A percentile compares a stretch with the other conserved stretches of the same genome.
These are phyloP conservation scores for Forbesichthys papilliferus DNA, from an alignment of 2,113 vertebrate species.

Conservation along the genomic window DNA sequence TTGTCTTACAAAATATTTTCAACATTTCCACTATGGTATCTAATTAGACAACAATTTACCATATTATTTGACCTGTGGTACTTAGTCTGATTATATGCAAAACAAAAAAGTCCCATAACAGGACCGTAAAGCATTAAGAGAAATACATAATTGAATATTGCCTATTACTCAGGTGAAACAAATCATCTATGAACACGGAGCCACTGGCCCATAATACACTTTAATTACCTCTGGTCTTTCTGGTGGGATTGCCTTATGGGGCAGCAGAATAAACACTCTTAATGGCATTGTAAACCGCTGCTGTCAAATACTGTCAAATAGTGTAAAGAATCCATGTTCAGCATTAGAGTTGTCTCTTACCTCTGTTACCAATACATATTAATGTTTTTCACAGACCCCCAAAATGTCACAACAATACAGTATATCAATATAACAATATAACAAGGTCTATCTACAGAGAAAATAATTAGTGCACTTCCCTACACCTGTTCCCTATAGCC, in stretches of 20 bases:
- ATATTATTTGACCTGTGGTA: slow-evolving; percentile 16
- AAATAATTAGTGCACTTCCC: too few species aligned
- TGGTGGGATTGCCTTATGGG: neutral
- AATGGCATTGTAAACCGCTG: slow-evolving; percentile 49
- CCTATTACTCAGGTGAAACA: slow-evolving; percentile 2
- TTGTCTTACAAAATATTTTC: slow-evolving; percentile 1
- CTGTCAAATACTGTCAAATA: slow-evolving; percentile 16
- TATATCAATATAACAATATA: too few species aligned
- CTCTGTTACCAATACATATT: slow-evolving; percentile 34
- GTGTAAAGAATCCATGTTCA: slow-evolving; percentile 49
- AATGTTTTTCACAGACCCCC: slow-evolving; percentile 17
- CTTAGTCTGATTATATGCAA: slow-evolving; percentile 12
- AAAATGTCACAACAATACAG: neutral
- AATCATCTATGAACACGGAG: slow-evolving; percentile 39
- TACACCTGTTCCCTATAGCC: too few species aligned
- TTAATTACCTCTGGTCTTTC: neutral
- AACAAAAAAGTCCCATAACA: slow-evolving; percentile 8
- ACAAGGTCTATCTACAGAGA: too few species aligned
- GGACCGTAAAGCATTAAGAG: slow-evolving; percentile 12
- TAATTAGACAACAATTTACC: slow-evolving; percentile 28
- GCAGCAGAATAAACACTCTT: slow-evolving; percentile 28
- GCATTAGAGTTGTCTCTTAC: slow-evolving; percentile 32
- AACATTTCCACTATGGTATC: neutral
- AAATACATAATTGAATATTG: slow-evolving; percentile 31
- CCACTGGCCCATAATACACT: slow-evolving; percentile 17